Conservation (phyloP, 2,113 vertebrate species). For the Verasper variegatus region DNA sequence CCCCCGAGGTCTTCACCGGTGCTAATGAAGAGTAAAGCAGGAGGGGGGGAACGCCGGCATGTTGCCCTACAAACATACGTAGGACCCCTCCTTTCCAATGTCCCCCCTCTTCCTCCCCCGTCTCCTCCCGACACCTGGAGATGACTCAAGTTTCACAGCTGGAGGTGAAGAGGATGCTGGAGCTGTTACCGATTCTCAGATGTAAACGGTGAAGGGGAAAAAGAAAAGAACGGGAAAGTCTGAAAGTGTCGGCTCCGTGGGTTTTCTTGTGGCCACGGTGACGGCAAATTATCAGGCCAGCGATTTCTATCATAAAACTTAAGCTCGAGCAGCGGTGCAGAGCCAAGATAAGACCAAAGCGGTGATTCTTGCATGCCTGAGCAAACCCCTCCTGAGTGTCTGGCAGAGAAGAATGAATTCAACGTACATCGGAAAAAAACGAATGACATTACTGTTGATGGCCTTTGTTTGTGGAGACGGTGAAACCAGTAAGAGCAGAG, state of each 20-base stretch:
- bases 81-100: no score
- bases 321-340: not conserved
- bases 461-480: no score
- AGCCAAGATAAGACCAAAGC: not conserved
- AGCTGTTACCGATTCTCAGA: slow-evolving; percentile 27
- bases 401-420: no score
- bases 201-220: not conserved
- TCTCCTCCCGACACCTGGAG: not conserved
- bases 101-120: no score
- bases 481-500: no score
- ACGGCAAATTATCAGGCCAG: not conserved
- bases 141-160: slow-evolving; percentile 54
- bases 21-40: slow-evolving; percentile 67
- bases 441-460: no score
- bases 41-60: slow-evolving; percentile 36
- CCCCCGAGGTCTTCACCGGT: slow-evolving; percentile 53
- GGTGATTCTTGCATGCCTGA: not conserved
- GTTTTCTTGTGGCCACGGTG: not conserved
- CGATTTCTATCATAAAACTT: not conserved
- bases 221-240: no score
- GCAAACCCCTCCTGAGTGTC: no score
- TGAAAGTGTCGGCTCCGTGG: not conserved
- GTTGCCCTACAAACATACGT: slow-evolving; percentile 29
- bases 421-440: no score
- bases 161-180: slow-evolving; percentile 14